Evolutionary conservation across 2,888 invertebrate genomes (phyloP).

Genomic region (Netelia inedita): DNA sequence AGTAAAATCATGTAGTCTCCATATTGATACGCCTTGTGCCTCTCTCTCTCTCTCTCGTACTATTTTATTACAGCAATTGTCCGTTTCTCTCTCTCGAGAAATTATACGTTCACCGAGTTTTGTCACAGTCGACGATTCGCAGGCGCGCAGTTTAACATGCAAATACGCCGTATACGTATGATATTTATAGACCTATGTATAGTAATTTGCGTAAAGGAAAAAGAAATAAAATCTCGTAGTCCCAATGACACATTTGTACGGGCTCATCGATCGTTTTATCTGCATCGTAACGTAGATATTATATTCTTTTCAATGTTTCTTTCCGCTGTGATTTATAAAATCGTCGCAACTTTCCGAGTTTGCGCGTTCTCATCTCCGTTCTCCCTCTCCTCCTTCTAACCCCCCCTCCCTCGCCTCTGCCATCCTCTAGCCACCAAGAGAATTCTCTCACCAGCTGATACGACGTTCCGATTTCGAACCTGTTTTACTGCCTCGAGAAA

Average conservation of each 20-base stretch:
- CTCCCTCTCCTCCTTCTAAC: conserved; percentile 28
- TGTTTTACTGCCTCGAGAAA: conserved; percentile 48
- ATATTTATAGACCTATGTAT: conserved; percentile 8
- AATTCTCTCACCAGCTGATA: conserved; percentile 50
- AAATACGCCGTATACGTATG: conserved; percentile 17
- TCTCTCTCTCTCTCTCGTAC: not conserved
- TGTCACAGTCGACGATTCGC: conserved; percentile 52
- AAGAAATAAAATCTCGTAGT: not conserved
- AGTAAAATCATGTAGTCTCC: conserved; percentile 46
- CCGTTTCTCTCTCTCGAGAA: conserved; percentile 14
- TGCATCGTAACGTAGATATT: conserved; percentile 11
- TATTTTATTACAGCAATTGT: not conserved
- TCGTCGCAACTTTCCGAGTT: conserved; percentile 11
- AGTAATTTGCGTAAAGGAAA: not conserved
- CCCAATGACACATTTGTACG: conserved; percentile 24
- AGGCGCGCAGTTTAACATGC: conserved; percentile 37
- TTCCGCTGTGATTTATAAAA: not conserved
- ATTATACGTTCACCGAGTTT: conserved; percentile 43
- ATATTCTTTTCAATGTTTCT: not conserved
- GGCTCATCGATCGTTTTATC: conserved; percentile 44
- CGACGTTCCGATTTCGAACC: conserved; percentile 48
- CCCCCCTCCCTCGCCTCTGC: not conserved
- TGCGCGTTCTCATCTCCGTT: conserved; percentile 3
- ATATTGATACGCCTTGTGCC: conserved; percentile 21
- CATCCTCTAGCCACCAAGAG: not conserved